Conservation (phyloP, 2,888 invertebrate genomes). For the Agrotis segetum region DNA sequence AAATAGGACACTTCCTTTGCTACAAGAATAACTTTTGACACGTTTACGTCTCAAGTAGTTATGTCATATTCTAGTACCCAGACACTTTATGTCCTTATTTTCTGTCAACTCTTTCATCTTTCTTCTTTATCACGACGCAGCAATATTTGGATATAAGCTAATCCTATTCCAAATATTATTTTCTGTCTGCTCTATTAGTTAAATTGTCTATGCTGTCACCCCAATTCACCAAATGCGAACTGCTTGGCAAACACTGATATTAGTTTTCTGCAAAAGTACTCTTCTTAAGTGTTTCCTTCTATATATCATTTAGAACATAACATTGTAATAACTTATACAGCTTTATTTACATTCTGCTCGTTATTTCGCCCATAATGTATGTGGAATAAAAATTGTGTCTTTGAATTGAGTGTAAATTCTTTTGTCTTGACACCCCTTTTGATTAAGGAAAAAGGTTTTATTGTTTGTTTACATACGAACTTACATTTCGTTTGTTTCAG, state of each 20-base stretch:
- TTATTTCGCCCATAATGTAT: conserved; percentile 47
- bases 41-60: neutral
- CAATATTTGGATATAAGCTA: conserved; percentile 46
- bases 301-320: conserved; percentile 79
- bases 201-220: conserved; percentile 79
- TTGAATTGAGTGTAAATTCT: conserved; percentile 52
- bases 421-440: conserved; percentile 58
- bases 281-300: conserved; percentile 83
- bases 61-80: neutral
- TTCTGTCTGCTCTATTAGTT: conserved; percentile 69
- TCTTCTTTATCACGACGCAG: conserved; percentile 32
- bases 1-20: neutral
- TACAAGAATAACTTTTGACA: neutral
- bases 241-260: conserved; percentile 89
- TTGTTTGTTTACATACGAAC: conserved; percentile 33
- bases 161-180: conserved; percentile 57
- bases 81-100: neutral
- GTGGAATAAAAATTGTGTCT: conserved; percentile 52
- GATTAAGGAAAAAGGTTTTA: conserved; percentile 59
- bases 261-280: conserved; percentile 86
- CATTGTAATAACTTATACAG: conserved; percentile 60
- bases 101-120: conserved; percentile 21
- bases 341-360: conserved; percentile 62
- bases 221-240: conserved; percentile 86
- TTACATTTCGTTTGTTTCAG: conserved; percentile 2